Evolutionary conservation across 1,140 invertebrate species (phyloP), one percentile per base, ranked within the genome.

Genomic region (Palaemon carinicauda): DNA sequence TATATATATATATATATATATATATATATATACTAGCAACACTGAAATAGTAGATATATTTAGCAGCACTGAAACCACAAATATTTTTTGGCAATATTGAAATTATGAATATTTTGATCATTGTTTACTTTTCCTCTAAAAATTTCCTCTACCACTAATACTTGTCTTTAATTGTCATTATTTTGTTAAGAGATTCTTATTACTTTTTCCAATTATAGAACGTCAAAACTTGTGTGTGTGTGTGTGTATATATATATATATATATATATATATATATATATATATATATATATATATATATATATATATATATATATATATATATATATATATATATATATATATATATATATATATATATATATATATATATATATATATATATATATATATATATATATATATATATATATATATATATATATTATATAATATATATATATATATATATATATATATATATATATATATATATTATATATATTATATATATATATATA

Each of bases 201-300:
- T n/a, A n/a, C n/a, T n/a, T n/a, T n/a, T n/a, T n/a, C n/a, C n/a
- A n/a, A n/a, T n/a, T n/a, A n/a, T n/a, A n/a, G n/a, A n/a, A n/a
- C n/a, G n/a, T n/a, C n/a, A n/a, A n/a, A n/a, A n/a, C n/a, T n/a
- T n/a, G n/a, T n/a, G n/a, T n/a, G n/a, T n/a, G n/a, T n/a, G n/a
- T 21, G 21, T n/a, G 7, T 27, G 17, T 69, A 69, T 69, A 69
- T 69, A 27, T 69, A 27, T 69, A 27, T 69, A 27, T 69, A 69
- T 69, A 27, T 69, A 69, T 69, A 69, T 69, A 69, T 69, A 69
- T 69, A 69, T 69, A 69, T 69, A 69, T 69, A 69, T 69, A 65
- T 69, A 69, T 69, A 69, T 69, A 69, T 69, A 69, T 69, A 69
- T 69, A 69, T 69, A 69, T 69, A 69, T 69, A 69, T 69, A 17